phyloP scores from a whole-genome alignment of 2,888 invertebrate species.

The Chymomyza caudatula region DNA sequence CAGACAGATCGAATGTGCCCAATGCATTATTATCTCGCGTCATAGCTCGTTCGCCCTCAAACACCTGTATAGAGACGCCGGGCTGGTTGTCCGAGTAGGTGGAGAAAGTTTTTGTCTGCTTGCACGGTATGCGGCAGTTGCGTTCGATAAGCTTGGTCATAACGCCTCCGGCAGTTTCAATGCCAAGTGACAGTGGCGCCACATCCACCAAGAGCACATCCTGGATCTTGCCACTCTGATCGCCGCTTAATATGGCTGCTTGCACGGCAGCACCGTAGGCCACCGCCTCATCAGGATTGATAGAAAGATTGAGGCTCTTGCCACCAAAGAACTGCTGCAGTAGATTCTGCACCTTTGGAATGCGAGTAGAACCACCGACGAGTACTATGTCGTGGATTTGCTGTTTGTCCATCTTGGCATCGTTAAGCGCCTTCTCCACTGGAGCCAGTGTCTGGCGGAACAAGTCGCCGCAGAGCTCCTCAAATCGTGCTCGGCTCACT shows the following conservation, averaged over 20 bases:
- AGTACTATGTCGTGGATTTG: slow-evolving; percentile 88
- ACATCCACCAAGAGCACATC: slow-evolving; percentile 85
- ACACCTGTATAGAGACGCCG: slow-evolving; percentile 85
- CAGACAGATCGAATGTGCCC: slow-evolving; percentile 96
- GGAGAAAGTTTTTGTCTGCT: slow-evolving; percentile 86
- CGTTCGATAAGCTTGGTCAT: slow-evolving; percentile 88
- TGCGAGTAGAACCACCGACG: slow-evolving; percentile 89
- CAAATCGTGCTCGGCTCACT: slow-evolving; percentile 85
- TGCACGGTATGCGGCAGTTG: slow-evolving; percentile 85
- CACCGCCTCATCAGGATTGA: slow-evolving; percentile 89
- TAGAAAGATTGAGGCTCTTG: slow-evolving; percentile 85
- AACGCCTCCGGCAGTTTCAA: slow-evolving; percentile 89
- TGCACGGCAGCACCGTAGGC: slow-evolving; percentile 88
- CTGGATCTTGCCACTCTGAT: slow-evolving; percentile 85
- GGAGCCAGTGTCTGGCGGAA: slow-evolving; percentile 86
- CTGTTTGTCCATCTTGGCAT: slow-evolving; percentile 88
- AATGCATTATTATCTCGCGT: slow-evolving; percentile 95
- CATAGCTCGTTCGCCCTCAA: slow-evolving; percentile 90
- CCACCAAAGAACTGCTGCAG: slow-evolving; percentile 87
- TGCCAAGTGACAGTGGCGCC: slow-evolving; percentile 84
- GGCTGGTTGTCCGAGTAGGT: slow-evolving; percentile 90
- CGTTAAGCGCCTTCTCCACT: slow-evolving; percentile 87
- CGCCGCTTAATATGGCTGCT: slow-evolving; percentile 84
- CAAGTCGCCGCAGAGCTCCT: slow-evolving; percentile 85
- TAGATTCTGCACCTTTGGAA: slow-evolving; percentile 87